A percentile compares a stretch with the other conserved stretches of the same genome.
phyloP scores from a whole-genome alignment of 2,888 invertebrate genomes.

The Cheilosia impressa region DNA sequence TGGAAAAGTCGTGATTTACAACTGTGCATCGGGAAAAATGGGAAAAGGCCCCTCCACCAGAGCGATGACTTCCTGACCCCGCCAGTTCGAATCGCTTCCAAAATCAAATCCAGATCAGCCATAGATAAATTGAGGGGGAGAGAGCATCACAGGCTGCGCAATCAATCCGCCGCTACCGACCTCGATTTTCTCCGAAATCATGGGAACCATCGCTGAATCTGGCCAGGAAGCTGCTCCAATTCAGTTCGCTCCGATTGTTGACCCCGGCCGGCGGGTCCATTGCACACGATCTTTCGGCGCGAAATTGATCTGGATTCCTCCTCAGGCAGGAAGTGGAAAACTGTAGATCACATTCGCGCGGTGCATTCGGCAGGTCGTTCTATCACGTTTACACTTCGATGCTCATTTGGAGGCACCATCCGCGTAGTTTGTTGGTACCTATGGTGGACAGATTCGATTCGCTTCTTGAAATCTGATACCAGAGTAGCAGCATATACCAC shows the following conservation, averaged over 20 bases:
- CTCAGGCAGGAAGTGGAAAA: conserved; percentile 39
- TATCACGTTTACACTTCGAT: conserved; percentile 73
- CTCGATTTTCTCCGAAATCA: conserved; percentile 50
- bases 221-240: conserved; percentile 69
- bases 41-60: neutral
- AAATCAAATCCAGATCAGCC: conserved; percentile 73
- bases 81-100: conserved; percentile 73
- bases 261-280: conserved; percentile 47
- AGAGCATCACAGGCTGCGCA: conserved; percentile 42
- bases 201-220: conserved; percentile 68
- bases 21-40: conserved; percentile 37
- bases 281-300: conserved; percentile 62
- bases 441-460: conserved; percentile 69
- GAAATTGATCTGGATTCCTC: conserved; percentile 57
- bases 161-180: conserved; percentile 68
- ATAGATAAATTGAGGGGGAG: conserved; percentile 58
- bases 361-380: conserved; percentile 71
- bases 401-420: conserved; percentile 61
- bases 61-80: conserved; percentile 59
- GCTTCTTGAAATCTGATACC: conserved; percentile 75
- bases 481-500: conserved; percentile 3
- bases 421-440: conserved; percentile 5
- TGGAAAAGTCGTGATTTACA: conserved; percentile 75
- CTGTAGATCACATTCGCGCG: conserved; percentile 62
- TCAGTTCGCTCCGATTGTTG: conserved; percentile 67